Evolutionary conservation across 2,888 invertebrate genomes (phyloP), one percentile per base, ranked within the genome.

Genomic region (Idaea aversata): DNA sequence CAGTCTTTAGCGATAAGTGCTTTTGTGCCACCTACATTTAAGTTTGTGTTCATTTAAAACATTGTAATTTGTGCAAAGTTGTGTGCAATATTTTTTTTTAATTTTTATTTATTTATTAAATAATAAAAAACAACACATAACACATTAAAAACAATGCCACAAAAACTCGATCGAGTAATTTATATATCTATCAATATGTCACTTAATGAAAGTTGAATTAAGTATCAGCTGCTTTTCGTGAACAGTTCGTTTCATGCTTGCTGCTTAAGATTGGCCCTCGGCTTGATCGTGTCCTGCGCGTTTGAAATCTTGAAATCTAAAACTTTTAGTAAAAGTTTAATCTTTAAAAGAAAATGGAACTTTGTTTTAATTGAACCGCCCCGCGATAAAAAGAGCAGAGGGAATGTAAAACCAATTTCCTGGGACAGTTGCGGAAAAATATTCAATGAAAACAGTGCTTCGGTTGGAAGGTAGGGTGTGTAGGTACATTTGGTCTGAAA

Each of bases 381-480:
- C 15, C 6, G 34, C 16, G 61, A n/a, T 35, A 34, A 34, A 35
- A 16, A 57, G 10, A 25, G n/a, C 34, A 34, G 34, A n/a, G 16
- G 47, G 47, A 47, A 47, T 47, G 47, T 47, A 47, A 47, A 47
- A 47, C 47, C 47, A 47, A 47, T 47, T 47, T 47, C 47, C 47
- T 47, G 47, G 47, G 6, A 47, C 47, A 47, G 47, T 47, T 47
- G 25, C 5, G 7, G 38, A 34, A 63, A 57, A 63, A 63, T 13
- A 47, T 47, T 47, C 13, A 47, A 47, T 47, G 10, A 47, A 47
- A 47, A 47, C 47, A 47, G 47, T 38, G 3, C 13, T 4, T 47
- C 3, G 25, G 13, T 47, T 47, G 47, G 47, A 13, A 47, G 47
- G 47, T 47, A 47, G 47, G 10, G 6, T 47, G 2, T 47, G 7